Percentiles rank a stretch among this genome's conserved stretches.
phyloP scores from a whole-genome alignment of 1,140 invertebrate genomes.

The Penaeus indicus region DNA sequence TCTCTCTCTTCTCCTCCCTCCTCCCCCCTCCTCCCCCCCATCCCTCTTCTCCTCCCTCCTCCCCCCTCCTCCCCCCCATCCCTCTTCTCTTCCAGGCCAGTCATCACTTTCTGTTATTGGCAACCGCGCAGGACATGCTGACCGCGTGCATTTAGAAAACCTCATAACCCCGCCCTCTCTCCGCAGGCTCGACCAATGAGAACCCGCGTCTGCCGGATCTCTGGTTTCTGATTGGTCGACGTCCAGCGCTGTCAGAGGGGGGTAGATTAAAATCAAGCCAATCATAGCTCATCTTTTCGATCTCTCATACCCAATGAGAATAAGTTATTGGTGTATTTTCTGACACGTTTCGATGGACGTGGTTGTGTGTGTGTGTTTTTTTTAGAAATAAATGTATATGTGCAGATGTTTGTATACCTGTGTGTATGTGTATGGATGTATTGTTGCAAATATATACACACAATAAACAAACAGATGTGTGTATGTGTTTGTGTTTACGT shows the following conservation, averaged over 20 bases:
- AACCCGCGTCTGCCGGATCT: background rate
- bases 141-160: slow-evolving; percentile 16
- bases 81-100: background rate
- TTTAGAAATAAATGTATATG: background rate
- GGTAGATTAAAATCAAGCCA: slow-evolving; percentile 36
- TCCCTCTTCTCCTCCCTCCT: no score
- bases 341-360: background rate
- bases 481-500: no score
- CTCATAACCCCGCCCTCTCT: background rate
- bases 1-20: no score
- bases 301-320: slow-evolving; percentile 26
- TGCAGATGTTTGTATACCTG: background rate
- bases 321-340: slow-evolving; percentile 9
- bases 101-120: slow-evolving; percentile 40
- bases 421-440: background rate
- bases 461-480: no score
- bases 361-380: no score
- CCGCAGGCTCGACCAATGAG: slow-evolving; percentile 7
- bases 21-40: no score
- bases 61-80: no score
- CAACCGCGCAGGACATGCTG: slow-evolving; percentile 31
- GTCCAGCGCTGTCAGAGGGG: background rate
- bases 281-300: slow-evolving; percentile 19
- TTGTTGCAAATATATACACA: background rate
- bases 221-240: background rate